These are phyloP conservation scores for Python bivittatus DNA, from an alignment of 2,113 vertebrate species.

Conservation along the genomic window DNA sequence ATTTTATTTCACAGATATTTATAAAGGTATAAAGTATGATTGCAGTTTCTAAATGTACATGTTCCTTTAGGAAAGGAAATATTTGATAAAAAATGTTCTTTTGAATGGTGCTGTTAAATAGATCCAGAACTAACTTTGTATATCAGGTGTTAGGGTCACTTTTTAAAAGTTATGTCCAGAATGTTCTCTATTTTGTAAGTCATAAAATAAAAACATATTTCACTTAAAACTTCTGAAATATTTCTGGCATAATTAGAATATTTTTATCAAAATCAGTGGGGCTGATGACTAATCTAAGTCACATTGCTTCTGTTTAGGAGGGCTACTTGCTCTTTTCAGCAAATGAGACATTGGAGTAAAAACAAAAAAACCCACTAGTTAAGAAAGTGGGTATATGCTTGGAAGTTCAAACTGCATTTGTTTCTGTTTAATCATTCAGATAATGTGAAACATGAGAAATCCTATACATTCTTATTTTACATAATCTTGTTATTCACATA, in stretches of 20 bases:
- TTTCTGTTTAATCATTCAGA: constrained; percentile 36
- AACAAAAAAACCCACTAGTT: not conserved
- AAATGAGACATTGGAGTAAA: constrained; percentile 28
- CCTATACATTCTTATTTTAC: not conserved
- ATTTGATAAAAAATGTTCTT: constrained; percentile 36
- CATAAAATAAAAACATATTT: constrained; percentile 41
- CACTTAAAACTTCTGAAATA: constrained; percentile 51
- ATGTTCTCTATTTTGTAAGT: constrained; percentile 24
- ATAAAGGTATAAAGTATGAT: constrained; percentile 29
- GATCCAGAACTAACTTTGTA: constrained; percentile 58
- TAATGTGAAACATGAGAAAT: constrained; percentile 18
- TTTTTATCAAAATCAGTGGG: not conserved
- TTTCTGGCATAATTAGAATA: constrained; percentile 23
- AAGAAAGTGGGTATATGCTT: constrained; percentile 39
- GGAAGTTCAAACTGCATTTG: constrained; percentile 36
- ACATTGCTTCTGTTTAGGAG: constrained; percentile 17
- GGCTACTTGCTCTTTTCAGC: not conserved
- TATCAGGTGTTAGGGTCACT: constrained; percentile 34
- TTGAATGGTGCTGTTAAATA: constrained; percentile 53
- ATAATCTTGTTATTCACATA: not conserved
- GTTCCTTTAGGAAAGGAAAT: constrained; percentile 36
- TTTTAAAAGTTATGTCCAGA: not conserved
- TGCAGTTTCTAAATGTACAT: constrained; percentile 44
- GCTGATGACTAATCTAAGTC: not conserved
- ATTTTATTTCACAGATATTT: constrained; percentile 51